Conservation (phyloP, 2,797 vertebrate species). For the Parauchenoglanis punctatus region DNA sequence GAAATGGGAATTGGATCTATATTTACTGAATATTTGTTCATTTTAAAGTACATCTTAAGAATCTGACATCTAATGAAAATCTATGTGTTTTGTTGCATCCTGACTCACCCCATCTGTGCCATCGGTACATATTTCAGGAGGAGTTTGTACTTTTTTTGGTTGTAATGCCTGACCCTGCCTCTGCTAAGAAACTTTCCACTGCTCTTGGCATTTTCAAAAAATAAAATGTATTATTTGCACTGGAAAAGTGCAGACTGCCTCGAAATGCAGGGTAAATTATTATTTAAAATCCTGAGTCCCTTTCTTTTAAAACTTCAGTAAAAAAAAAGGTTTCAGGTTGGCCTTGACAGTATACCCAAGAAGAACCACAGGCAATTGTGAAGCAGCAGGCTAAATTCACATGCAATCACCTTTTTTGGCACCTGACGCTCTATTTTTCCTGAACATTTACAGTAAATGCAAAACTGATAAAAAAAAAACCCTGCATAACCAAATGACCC, state of each 20-base stretch:
- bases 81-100: background rate
- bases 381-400: background rate
- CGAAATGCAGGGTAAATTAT: background rate
- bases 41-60: background rate
- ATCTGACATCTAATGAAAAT: background rate
- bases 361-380: background rate
- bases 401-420: background rate
- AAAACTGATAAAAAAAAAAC: conserved; percentile 13
- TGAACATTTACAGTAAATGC: conserved; percentile 18
- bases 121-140: conserved; percentile 3
- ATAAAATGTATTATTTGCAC: conserved; percentile 3
- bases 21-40: background rate
- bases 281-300: background rate
- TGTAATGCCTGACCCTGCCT: background rate
- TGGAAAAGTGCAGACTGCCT: background rate
- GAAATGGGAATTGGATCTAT: background rate
- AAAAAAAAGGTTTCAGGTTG: background rate
- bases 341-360: background rate
- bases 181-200: conserved; percentile 1
- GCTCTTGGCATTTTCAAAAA: conserved; percentile 21
- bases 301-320: background rate
- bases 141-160: background rate
- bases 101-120: background rate
- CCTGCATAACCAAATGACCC: conserved; percentile 14
- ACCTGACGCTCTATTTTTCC: background rate